Conservation (phyloP, 2,797 vertebrate genomes). For the Podarcis lilfordi region DNA sequence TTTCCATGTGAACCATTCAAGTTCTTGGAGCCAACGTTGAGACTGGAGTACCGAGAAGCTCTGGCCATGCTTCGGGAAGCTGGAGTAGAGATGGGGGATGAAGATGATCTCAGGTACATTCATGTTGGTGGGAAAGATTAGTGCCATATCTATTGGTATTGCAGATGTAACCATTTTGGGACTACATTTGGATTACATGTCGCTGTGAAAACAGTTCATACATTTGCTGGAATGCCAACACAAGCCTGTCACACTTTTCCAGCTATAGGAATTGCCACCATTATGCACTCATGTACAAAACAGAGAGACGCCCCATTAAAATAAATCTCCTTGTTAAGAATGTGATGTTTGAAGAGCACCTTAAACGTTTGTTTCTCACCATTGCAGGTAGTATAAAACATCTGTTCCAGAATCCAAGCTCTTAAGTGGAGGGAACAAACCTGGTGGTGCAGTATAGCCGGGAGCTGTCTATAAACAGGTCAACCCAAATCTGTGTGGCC, state of each 20-base stretch:
- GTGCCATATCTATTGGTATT: background rate
- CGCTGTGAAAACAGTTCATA: background rate
- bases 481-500: background rate
- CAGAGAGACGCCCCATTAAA: background rate
- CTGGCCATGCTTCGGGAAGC: conserved; percentile 93
- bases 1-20: conserved; percentile 96
- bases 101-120: conserved; percentile 94
- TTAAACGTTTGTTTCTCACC: background rate
- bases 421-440: background rate
- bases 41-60: conserved; percentile 91
- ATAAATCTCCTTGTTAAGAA: background rate
- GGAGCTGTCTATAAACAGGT: background rate
- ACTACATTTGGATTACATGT: background rate
- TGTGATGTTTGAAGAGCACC: background rate
- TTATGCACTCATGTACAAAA: background rate
- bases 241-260: background rate
- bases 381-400: background rate
- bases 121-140: background rate
- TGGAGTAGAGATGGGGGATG: conserved; percentile 97
- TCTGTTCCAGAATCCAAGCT: background rate
- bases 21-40: conserved; percentile 96
- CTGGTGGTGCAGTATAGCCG: background rate
- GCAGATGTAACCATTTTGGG: background rate
- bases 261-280: background rate
- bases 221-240: background rate